These are phyloP conservation scores for Drosophila teissieri DNA, from an alignment of 1,140 invertebrate genomes.

Conservation along the genomic window DNA sequence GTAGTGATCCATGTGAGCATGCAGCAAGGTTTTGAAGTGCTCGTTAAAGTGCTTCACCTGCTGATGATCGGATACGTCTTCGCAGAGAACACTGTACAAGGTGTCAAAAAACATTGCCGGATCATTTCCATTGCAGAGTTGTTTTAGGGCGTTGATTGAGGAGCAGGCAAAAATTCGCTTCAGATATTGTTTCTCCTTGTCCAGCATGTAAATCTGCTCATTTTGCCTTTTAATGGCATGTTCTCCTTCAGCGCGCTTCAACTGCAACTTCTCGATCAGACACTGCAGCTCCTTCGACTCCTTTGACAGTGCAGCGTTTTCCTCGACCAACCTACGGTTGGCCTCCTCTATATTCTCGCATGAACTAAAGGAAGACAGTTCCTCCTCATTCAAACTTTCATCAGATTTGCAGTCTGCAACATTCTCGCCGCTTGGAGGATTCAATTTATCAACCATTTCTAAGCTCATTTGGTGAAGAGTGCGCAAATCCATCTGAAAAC, in stretches of 20 bases:
- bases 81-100: slow-evolving; percentile 32
- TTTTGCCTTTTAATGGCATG: not conserved
- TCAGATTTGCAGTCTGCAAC: not conserved
- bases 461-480: slow-evolving; percentile 31
- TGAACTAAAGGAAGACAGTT: not conserved
- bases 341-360: not conserved
- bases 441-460: not conserved
- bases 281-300: slow-evolving; percentile 27
- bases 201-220: not conserved
- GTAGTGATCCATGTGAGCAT: slow-evolving; percentile 11
- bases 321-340: slow-evolving; percentile 14
- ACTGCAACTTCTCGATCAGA: slow-evolving; percentile 1
- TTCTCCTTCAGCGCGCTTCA: not conserved
- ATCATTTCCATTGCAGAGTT: slow-evolving; percentile 3
- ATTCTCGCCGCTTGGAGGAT: not conserved
- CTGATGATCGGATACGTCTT: slow-evolving; percentile 5
- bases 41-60: slow-evolving; percentile 26
- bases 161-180: slow-evolving; percentile 46
- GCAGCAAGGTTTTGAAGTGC: slow-evolving; percentile 19
- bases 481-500: slow-evolving; percentile 33
- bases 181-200: slow-evolving; percentile 28
- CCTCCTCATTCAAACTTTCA: not conserved
- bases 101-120: slow-evolving; percentile 28
- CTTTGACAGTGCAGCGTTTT: slow-evolving; percentile 12
- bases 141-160: slow-evolving; percentile 24